phyloP scores from a whole-genome alignment of 2,113 vertebrate genomes.

The Vanacampus margaritifer region DNA sequence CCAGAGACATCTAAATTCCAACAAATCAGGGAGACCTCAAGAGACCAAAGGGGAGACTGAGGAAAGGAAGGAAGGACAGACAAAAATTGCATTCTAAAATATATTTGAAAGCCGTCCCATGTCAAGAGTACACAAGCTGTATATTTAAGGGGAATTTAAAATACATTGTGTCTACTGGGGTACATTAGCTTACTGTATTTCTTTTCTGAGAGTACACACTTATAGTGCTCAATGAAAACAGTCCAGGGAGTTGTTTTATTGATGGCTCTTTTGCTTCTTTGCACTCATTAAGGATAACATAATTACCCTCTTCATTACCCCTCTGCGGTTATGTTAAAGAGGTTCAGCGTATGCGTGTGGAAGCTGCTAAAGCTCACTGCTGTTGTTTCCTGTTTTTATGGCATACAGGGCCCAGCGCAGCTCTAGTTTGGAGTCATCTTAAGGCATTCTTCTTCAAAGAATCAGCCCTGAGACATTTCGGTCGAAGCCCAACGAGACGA shows the following conservation, averaged over 20 bases:
- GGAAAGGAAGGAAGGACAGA: too few species aligned
- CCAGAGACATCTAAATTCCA: too few species aligned
- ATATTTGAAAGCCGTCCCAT: not conserved
- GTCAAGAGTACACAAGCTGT: not conserved
- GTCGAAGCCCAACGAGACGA: conserved; percentile 59
- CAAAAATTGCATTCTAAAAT: too few species aligned
- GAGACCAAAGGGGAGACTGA: too few species aligned
- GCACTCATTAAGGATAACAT: conserved; percentile 47
- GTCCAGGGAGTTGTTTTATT: conserved; percentile 52
- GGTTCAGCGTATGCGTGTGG: conserved; percentile 38
- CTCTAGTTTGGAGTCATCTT: conserved; percentile 27
- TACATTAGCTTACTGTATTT: conserved; percentile 37
- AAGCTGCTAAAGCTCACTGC: conserved; percentile 16
- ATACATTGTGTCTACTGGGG: conserved; percentile 48
- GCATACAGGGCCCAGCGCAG: conserved; percentile 8
- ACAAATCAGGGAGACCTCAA: too few species aligned
- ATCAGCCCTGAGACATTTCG: conserved; percentile 49
- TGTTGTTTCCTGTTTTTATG: conserved; percentile 25
- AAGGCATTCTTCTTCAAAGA: conserved; percentile 55
- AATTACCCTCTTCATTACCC: conserved; percentile 58
- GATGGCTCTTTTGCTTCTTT: conserved; percentile 59
- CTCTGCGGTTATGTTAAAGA: conserved; percentile 52
- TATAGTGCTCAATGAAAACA: conserved; percentile 44
- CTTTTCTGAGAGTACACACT: conserved; percentile 10
- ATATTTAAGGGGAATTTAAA: not conserved